These are phyloP conservation scores for Leptura quadrifasciata DNA, from an alignment of 2,888 invertebrate genomes.

Conservation along the genomic window DNA sequence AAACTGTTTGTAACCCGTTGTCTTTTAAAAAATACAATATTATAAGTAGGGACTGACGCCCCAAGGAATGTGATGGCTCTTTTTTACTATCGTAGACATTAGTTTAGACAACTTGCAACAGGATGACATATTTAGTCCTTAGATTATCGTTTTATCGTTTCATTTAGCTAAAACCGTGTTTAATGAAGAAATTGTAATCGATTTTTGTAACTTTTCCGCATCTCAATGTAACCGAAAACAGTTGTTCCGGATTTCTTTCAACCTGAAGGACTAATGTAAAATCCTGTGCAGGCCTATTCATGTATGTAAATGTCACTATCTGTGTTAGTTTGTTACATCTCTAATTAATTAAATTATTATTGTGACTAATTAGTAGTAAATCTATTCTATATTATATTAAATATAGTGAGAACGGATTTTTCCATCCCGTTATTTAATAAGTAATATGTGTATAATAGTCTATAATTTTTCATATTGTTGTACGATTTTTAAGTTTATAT, in stretches of 20 bases:
- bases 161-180: too few relatives aligned
- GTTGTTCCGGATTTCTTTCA: constrained; percentile 4
- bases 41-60: constrained; percentile 69
- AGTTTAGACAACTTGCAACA: constrained; percentile 62
- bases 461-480: constrained; percentile 92
- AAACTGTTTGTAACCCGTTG: constrained; percentile 32
- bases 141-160: constrained; percentile 1
- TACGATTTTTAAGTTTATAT: constrained; percentile 92
- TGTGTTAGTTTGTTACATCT: constrained; percentile 74
- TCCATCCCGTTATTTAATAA: constrained; percentile 80
- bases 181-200: too few relatives aligned
- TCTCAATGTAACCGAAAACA: constrained; percentile 6
- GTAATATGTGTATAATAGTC: constrained; percentile 80
- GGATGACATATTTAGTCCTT: constrained; percentile 51
- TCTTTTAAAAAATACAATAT: constrained; percentile 47
- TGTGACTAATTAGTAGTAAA: constrained; percentile 71
- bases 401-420: constrained; percentile 81
- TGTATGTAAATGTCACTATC: constrained; percentile 73
- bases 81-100: constrained; percentile 68
- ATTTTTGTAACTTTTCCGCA: background rate
- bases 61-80: constrained; percentile 73
- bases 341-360: constrained; percentile 65
- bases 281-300: constrained; percentile 67
- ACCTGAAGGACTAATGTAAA: constrained; percentile 40
- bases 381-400: constrained; percentile 65